Percentiles rank a stretch among this genome's conserved stretches.
phyloP scores from a whole-genome alignment of 2,797 vertebrate genomes.

The Okamejei kenojei region DNA sequence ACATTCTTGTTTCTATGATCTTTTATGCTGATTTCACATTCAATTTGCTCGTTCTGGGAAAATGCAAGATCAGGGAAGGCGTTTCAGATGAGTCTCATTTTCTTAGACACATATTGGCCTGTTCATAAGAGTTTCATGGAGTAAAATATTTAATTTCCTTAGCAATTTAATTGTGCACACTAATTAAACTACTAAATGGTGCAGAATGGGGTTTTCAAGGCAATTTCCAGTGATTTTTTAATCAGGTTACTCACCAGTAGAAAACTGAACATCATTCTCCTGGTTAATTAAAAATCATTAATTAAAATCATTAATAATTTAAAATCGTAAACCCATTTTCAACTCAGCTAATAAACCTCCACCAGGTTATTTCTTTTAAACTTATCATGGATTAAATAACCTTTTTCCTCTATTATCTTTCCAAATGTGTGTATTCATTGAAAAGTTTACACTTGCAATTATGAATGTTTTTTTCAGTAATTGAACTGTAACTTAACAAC shows the following conservation, averaged over 20 bases:
- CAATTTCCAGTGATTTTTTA: too few relatives aligned
- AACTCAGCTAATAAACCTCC: not conserved
- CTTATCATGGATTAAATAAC: too few relatives aligned
- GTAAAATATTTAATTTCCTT: not conserved
- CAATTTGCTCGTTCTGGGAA: not conserved
- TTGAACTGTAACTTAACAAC: too few relatives aligned
- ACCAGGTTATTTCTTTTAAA: not conserved
- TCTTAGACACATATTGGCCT: not conserved
- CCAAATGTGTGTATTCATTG: too few relatives aligned
- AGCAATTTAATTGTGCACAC: not conserved
- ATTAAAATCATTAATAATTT: too few relatives aligned
- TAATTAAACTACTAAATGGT: not conserved
- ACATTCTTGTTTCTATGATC: not conserved
- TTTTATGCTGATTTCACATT: not conserved
- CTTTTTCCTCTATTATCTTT: too few relatives aligned
- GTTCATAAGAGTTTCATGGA: not conserved
- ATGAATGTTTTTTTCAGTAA: too few relatives aligned
- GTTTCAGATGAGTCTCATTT: not conserved
- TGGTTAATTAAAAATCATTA: too few relatives aligned
- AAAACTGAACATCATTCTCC: too few relatives aligned
- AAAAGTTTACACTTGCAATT: too few relatives aligned
- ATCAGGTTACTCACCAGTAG: not conserved
- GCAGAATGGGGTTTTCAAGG: not conserved
- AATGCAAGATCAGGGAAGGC: not conserved
- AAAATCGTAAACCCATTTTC: not conserved